Percentiles rank a stretch among this genome's conserved stretches.
phyloP scores from a whole-genome alignment of 2,888 invertebrate genomes.

The Chalcosyrphus nemorum region DNA sequence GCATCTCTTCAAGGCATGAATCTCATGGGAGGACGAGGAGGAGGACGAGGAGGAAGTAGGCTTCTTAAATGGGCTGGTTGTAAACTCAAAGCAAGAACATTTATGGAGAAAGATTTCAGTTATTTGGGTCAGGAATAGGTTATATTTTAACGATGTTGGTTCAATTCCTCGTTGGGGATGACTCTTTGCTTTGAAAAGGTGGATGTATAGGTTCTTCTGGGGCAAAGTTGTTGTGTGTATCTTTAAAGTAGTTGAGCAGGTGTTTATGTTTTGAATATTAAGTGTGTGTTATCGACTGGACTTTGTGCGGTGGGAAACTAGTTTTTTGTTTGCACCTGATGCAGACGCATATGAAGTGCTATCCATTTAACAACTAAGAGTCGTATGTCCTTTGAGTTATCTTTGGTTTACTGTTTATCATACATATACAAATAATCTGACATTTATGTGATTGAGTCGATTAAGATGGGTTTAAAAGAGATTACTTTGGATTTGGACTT shows the following conservation, averaged over 20 bases:
- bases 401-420: not conserved
- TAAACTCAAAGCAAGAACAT: slow-evolving; percentile 13
- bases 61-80: slow-evolving; percentile 22
- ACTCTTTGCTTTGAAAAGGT: slow-evolving; percentile 2
- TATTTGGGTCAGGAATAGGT: slow-evolving; percentile 64
- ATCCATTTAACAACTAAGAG: slow-evolving; percentile 12
- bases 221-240: not conserved
- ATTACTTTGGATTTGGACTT: slow-evolving; percentile 19
- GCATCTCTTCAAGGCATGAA: slow-evolving; percentile 17
- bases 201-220: not conserved
- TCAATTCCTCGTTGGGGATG: slow-evolving; percentile 24
- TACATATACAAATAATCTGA: too few species aligned
- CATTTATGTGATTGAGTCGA: slow-evolving; percentile 38
- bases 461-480: slow-evolving; percentile 18
- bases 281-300: not conserved
- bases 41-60: too few species aligned
- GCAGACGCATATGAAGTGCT: slow-evolving; percentile 10
- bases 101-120: slow-evolving; percentile 27
- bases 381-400: slow-evolving; percentile 13
- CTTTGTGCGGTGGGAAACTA: slow-evolving; percentile 18
- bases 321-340: slow-evolving; percentile 10
- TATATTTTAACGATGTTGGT: slow-evolving; percentile 23
- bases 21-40: not conserved
- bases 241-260: slow-evolving; percentile 28
- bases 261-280: slow-evolving; percentile 21